A percentile compares a stretch with the other conserved stretches of the same genome.
Conservation (phyloP, 2,113 vertebrate species). For the Coregonus clupeaformis region DNA sequence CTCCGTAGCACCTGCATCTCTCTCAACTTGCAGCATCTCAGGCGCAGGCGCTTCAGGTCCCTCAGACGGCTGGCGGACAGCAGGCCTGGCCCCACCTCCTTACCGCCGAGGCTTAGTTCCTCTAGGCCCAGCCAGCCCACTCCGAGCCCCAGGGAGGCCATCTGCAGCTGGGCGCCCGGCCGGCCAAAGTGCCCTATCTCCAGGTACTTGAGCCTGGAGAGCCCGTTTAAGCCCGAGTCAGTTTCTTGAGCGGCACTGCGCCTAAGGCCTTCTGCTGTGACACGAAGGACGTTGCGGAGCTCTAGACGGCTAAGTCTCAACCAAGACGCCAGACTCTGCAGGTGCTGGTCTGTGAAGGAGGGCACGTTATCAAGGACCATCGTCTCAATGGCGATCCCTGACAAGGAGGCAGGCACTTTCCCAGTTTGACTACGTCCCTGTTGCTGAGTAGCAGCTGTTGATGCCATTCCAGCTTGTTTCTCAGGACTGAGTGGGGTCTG, state of each 20-base stretch:
- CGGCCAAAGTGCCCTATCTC: slow-evolving; percentile 68
- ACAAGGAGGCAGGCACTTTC: slow-evolving; percentile 23
- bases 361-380: slow-evolving; percentile 74
- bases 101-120: slow-evolving; percentile 72
- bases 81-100: slow-evolving; percentile 72
- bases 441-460: slow-evolving; percentile 40
- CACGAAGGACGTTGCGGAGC: slow-evolving; percentile 69
- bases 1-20: slow-evolving; percentile 69
- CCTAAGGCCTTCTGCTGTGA: slow-evolving; percentile 71
- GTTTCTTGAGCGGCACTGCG: slow-evolving; percentile 68
- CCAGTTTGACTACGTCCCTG: slow-evolving; percentile 25
- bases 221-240: slow-evolving; percentile 53
- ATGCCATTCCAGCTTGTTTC: slow-evolving; percentile 38
- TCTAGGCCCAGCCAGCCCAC: slow-evolving; percentile 73
- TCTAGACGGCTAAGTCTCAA: slow-evolving; percentile 60
- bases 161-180: slow-evolving; percentile 68
- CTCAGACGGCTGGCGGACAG: slow-evolving; percentile 70
- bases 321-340: slow-evolving; percentile 74
- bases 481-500: slow-evolving; percentile 39
- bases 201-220: slow-evolving; percentile 67
- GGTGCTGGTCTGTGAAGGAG: slow-evolving; percentile 77
- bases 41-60: slow-evolving; percentile 66
- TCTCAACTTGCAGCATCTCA: slow-evolving; percentile 69
- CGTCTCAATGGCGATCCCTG: slow-evolving; percentile 58
- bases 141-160: slow-evolving; percentile 74